phyloP scores from a whole-genome alignment of 2,888 invertebrate genomes.

The Acronicta leporina region DNA sequence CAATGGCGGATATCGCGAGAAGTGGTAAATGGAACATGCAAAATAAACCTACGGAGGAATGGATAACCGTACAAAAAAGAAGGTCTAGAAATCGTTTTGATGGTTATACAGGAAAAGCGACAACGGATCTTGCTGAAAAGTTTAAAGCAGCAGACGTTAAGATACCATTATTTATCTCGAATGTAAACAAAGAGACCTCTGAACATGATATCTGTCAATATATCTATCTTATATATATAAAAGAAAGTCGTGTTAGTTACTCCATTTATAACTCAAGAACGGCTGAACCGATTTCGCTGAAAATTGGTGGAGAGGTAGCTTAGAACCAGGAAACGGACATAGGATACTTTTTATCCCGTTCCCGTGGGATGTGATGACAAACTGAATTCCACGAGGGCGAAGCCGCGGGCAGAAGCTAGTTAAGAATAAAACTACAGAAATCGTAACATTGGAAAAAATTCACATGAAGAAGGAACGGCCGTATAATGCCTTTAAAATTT shows the following conservation, averaged over 20 bases:
- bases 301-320: no score
- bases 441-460: background rate
- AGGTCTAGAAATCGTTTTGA: background rate
- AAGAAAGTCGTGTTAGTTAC: no score
- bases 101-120: slow-evolving; percentile 2
- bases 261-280: no score
- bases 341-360: no score
- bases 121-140: background rate
- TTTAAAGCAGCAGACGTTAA: background rate
- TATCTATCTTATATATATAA: no score
- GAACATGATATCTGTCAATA: background rate
- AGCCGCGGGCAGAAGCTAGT: no score
- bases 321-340: no score
- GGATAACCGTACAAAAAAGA: background rate
- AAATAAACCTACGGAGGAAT: background rate
- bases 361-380: no score
- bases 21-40: slow-evolving; percentile 1
- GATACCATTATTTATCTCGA: slow-evolving; percentile 1
- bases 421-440: slow-evolving; percentile 3
- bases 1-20: slow-evolving; percentile 1
- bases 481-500: slow-evolving; percentile 9
- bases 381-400: no score
- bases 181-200: slow-evolving; percentile 3
- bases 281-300: no score
- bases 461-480: slow-evolving; percentile 1